These are phyloP conservation scores for Drosophila sp. DNA, from an alignment of 1,140 invertebrate species.

Conservation along the genomic window DNA sequence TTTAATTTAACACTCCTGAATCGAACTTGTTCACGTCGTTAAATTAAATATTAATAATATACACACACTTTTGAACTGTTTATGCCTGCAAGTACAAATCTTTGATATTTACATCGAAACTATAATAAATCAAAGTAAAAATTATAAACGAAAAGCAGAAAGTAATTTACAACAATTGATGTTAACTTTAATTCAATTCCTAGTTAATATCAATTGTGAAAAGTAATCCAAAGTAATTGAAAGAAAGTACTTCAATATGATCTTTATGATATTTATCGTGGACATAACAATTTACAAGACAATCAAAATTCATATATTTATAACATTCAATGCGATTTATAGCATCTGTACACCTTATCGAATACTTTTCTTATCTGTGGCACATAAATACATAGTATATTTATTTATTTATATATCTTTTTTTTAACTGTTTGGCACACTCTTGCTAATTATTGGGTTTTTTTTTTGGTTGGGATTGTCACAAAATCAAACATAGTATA, in stretches of 20 bases:
- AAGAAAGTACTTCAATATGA: slow-evolving; percentile 16
- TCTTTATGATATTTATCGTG: slow-evolving; percentile 27
- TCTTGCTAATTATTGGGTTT: slow-evolving; percentile 46
- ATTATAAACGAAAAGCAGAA: slow-evolving; percentile 9
- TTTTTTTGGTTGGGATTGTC: slow-evolving; percentile 52
- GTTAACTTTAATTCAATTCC: slow-evolving; percentile 7
- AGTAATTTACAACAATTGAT: slow-evolving; percentile 33
- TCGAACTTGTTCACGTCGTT: slow-evolving; percentile 62
- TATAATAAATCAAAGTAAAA: slow-evolving; percentile 12
- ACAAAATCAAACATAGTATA: slow-evolving; percentile 69
- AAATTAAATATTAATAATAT: slow-evolving; percentile 52
- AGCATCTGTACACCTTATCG: slow-evolving; percentile 48
- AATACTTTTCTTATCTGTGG: slow-evolving; percentile 4
- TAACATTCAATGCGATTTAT: slow-evolving; percentile 67
- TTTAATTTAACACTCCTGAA: slow-evolving; percentile 61
- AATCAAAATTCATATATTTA: slow-evolving; percentile 54
- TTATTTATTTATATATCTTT: slow-evolving; percentile 4
- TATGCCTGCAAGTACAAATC: slow-evolving; percentile 58
- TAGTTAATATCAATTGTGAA: not conserved
- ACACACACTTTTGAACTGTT: slow-evolving; percentile 43
- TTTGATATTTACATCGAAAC: slow-evolving; percentile 65
- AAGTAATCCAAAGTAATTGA: not conserved
- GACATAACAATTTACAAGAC: slow-evolving; percentile 81
- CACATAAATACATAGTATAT: slow-evolving; percentile 19
- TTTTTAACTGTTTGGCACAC: slow-evolving; percentile 43